These are phyloP conservation scores for Zaprionus taronus DNA, from an alignment of 1,140 invertebrate genomes.

Conservation along the genomic window DNA sequence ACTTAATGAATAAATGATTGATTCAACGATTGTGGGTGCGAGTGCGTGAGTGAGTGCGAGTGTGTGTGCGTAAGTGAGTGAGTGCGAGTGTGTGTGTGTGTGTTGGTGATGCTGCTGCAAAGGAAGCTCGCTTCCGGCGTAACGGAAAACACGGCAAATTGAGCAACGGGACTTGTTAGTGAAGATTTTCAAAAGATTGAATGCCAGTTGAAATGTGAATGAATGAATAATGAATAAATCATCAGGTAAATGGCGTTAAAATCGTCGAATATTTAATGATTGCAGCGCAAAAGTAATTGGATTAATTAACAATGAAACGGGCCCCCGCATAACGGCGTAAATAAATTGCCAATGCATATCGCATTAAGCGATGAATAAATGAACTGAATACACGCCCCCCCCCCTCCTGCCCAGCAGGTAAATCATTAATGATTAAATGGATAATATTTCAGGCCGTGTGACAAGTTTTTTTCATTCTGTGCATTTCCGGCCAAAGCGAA, in stretches of 20 bases:
- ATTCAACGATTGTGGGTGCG: constrained; percentile 45
- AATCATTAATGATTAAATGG: constrained; percentile 6
- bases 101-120: constrained; percentile 12
- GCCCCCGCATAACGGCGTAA: not conserved
- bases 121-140: constrained; percentile 32
- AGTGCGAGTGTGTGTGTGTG: not conserved
- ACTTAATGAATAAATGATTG: constrained; percentile 64
- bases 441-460: not conserved
- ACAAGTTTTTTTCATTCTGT: not conserved
- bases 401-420: no score
- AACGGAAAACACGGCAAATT: constrained; percentile 32
- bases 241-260: constrained; percentile 28
- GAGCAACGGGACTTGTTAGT: constrained; percentile 26
- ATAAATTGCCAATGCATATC: constrained; percentile 10
- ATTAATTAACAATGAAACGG: constrained; percentile 23
- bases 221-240: constrained; percentile 36
- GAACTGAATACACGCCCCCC: not conserved
- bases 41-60: not conserved
- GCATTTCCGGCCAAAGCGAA: not conserved
- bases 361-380: constrained; percentile 9
- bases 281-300: not conserved
- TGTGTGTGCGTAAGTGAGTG: constrained; percentile 5
- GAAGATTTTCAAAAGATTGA: constrained; percentile 30
- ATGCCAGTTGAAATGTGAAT: constrained; percentile 22
- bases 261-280: constrained; percentile 22